phyloP scores from a whole-genome alignment of 2,888 invertebrate species.

The Globia sparganii region DNA sequence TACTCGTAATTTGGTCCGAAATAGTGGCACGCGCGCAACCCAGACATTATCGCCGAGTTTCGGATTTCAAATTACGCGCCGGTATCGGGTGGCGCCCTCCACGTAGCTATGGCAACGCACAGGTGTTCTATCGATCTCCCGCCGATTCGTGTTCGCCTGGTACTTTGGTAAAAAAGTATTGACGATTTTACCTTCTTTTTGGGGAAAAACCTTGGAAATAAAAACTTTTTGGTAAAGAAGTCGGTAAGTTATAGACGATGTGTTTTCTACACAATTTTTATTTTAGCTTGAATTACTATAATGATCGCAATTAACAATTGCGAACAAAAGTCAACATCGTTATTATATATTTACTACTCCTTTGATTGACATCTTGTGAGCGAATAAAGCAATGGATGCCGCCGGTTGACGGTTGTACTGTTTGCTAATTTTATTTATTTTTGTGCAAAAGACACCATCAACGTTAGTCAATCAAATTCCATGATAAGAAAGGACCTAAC shows the following conservation, averaged over 20 bases:
- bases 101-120: slow-evolving; percentile 86
- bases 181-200: slow-evolving; percentile 53
- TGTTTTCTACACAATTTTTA: slow-evolving; percentile 1
- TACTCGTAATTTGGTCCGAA: slow-evolving; percentile 83
- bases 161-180: slow-evolving; percentile 64
- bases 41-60: slow-evolving; percentile 88
- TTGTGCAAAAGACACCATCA: not conserved
- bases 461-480: not conserved
- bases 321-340: too few species aligned
- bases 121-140: slow-evolving; percentile 88
- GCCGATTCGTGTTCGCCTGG: slow-evolving; percentile 73
- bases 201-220: slow-evolving; percentile 9
- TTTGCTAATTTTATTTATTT: not conserved
- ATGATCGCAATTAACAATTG: too few species aligned
- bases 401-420: not conserved
- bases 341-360: too few species aligned
- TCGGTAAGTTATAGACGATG: not conserved
- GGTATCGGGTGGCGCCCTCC: slow-evolving; percentile 89
- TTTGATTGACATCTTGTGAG: not conserved
- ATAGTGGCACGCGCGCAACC: slow-evolving; percentile 79
- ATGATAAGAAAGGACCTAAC: not conserved
- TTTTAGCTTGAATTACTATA: not conserved
- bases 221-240: not conserved
- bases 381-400: not conserved
- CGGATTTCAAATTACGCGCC: slow-evolving; percentile 90